Evolutionary conservation across 2,113 vertebrate species (phyloP).

Genomic region (zebrafish (Danio rerio)): DNA sequence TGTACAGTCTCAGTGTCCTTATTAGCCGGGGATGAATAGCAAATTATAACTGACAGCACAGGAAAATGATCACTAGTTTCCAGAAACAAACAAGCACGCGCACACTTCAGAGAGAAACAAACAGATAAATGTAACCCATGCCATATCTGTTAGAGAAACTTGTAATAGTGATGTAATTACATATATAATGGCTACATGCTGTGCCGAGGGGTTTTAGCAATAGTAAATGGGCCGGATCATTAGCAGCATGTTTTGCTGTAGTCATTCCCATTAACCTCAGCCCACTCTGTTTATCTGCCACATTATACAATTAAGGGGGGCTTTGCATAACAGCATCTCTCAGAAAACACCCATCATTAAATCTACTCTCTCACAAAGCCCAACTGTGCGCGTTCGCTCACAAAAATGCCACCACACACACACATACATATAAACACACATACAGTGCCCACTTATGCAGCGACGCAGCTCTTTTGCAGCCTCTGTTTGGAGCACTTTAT

Average conservation of each 20-base stretch:
- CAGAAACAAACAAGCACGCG: not conserved
- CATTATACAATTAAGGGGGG: conserved; percentile 46
- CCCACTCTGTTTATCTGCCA: conserved; percentile 27
- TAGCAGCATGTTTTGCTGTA: conserved; percentile 31
- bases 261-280: conserved; percentile 40
- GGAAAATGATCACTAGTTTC: not conserved
- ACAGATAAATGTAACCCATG: conserved; percentile 7
- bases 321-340: conserved; percentile 35
- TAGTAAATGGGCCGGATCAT: conserved; percentile 42
- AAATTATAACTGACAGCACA: conserved; percentile 13
- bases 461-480: conserved; percentile 1
- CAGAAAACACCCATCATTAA: conserved; percentile 45
- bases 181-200: conserved; percentile 20
- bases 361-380: conserved; percentile 13
- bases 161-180: conserved; percentile 20
- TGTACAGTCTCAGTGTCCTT: not conserved
- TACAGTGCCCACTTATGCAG: conserved; percentile 8
- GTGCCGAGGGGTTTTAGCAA: conserved; percentile 8
- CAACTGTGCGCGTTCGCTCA: not conserved
- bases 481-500: conserved; percentile 39
- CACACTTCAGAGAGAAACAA: not conserved
- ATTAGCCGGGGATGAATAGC: not conserved
- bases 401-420: conserved; percentile 43
- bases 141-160: conserved; percentile 28
- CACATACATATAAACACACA: not conserved